Percentiles rank a stretch among this genome's conserved stretches.
phyloP scores from a whole-genome alignment of 2,113 vertebrate species.

The Xenotilapia caudafasciata region DNA sequence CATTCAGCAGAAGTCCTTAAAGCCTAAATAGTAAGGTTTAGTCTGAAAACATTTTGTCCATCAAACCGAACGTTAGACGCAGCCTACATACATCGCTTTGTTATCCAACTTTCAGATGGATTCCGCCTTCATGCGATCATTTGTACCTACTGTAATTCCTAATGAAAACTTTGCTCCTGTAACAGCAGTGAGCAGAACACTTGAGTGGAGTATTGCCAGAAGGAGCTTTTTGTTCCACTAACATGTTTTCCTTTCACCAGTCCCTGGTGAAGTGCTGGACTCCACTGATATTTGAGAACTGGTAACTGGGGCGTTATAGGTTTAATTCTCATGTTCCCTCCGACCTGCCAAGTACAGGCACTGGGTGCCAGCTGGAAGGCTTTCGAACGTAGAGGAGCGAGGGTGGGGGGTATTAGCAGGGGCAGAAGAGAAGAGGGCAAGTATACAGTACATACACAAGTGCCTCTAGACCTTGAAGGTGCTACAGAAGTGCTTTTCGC shows the following conservation, averaged over 20 bases:
- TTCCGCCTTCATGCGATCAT: not conserved
- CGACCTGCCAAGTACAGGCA: constrained; percentile 71
- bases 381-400: constrained; percentile 50
- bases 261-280: constrained; percentile 77
- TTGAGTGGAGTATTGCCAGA: constrained; percentile 61
- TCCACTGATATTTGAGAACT: constrained; percentile 77
- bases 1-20: not conserved
- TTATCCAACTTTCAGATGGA: not conserved
- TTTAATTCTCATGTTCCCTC: constrained; percentile 75
- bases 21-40: not conserved
- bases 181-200: constrained; percentile 31
- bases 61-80: not conserved
- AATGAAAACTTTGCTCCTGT: constrained; percentile 58
- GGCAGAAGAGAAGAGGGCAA: constrained; percentile 48
- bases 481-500: constrained; percentile 50
- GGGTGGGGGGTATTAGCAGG: constrained; percentile 40
- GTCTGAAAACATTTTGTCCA: not conserved
- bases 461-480: constrained; percentile 62
- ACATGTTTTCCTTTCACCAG: constrained; percentile 54
- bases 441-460: constrained; percentile 48
- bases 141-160: constrained; percentile 32
- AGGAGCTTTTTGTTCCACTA: constrained; percentile 59
- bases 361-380: constrained; percentile 79
- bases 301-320: constrained; percentile 74
- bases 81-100: not conserved